These are phyloP conservation scores for Crioceris asparagi DNA, from an alignment of 2,888 invertebrate genomes.

Conservation along the genomic window DNA sequence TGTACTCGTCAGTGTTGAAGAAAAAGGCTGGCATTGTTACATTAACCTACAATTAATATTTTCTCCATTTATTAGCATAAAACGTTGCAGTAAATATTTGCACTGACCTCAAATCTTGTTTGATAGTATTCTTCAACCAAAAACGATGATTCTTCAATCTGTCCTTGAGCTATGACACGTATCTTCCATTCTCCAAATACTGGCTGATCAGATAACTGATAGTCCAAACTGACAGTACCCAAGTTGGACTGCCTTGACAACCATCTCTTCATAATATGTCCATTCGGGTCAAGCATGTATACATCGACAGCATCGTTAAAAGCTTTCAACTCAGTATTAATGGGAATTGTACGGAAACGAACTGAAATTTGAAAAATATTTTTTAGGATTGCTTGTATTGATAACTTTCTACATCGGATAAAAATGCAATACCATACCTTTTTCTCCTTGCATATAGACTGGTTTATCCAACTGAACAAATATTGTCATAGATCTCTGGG, in stretches of 20 bases:
- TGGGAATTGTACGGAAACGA: slow-evolving; percentile 82
- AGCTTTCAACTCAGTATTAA: slow-evolving; percentile 83
- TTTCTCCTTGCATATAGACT: slow-evolving; percentile 87
- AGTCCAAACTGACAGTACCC: slow-evolving; percentile 87
- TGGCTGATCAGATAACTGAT: slow-evolving; percentile 85
- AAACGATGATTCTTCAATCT: slow-evolving; percentile 76
- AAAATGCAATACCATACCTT: too few relatives aligned
- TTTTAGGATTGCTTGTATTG: too few relatives aligned
- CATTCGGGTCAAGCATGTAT: slow-evolving; percentile 80
- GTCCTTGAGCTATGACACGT: slow-evolving; percentile 78
- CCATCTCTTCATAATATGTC: slow-evolving; percentile 85
- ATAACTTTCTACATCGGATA: too few relatives aligned
- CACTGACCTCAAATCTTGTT: slow-evolving; percentile 66
- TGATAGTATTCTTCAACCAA: slow-evolving; percentile 92
- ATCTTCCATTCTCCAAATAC: slow-evolving; percentile 88
- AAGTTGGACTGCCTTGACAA: slow-evolving; percentile 84
- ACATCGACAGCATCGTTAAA: slow-evolving; percentile 87
- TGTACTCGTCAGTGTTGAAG: slow-evolving; percentile 73
- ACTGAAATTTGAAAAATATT: too few relatives aligned
- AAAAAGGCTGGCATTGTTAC: slow-evolving; percentile 94
- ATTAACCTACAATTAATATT: slow-evolving; percentile 52
- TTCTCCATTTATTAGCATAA: too few relatives aligned
- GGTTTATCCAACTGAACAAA: slow-evolving; percentile 94
- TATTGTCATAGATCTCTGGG: slow-evolving; percentile 85
- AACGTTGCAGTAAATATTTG: too few relatives aligned